phyloP scores from a whole-genome alignment of 2,113 vertebrate species.

The Trematocara macrostoma region DNA sequence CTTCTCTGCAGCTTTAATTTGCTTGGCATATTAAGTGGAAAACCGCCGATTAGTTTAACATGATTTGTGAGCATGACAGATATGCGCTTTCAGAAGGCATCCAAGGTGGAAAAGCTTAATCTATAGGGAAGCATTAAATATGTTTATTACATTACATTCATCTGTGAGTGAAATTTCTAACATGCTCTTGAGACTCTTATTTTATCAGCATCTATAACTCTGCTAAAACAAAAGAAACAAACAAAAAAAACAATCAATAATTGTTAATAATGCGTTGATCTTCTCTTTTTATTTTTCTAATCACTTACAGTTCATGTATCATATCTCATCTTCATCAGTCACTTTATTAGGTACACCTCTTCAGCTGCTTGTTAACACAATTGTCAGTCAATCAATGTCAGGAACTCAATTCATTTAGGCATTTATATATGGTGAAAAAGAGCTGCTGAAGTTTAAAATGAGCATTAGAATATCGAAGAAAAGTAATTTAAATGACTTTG shows the following conservation, averaged over 20 bases:
- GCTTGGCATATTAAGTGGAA: background rate
- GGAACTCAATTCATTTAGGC: background rate
- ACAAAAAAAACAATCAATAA: rapidly evolving
- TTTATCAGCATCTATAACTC: background rate
- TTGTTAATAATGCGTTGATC: background rate
- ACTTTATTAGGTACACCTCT: background rate
- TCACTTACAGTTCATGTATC: background rate
- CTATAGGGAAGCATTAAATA: background rate
- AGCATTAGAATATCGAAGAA: background rate
- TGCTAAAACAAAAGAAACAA: background rate
- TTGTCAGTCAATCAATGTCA: background rate
- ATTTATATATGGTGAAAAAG: background rate
- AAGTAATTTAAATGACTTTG: background rate
- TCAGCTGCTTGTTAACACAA: background rate
- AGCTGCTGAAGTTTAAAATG: background rate
- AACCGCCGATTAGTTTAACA: background rate
- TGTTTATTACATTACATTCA: background rate
- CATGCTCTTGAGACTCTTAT: background rate
- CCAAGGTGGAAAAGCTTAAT: background rate
- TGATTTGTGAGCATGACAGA: background rate
- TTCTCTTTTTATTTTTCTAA: background rate
- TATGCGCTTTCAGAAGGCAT: background rate
- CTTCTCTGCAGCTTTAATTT: background rate
- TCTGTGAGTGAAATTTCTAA: background rate
- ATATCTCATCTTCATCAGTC: background rate